phyloP scores from a whole-genome alignment of 1,140 invertebrate species.

The Aphelenchoides besseyi region DNA sequence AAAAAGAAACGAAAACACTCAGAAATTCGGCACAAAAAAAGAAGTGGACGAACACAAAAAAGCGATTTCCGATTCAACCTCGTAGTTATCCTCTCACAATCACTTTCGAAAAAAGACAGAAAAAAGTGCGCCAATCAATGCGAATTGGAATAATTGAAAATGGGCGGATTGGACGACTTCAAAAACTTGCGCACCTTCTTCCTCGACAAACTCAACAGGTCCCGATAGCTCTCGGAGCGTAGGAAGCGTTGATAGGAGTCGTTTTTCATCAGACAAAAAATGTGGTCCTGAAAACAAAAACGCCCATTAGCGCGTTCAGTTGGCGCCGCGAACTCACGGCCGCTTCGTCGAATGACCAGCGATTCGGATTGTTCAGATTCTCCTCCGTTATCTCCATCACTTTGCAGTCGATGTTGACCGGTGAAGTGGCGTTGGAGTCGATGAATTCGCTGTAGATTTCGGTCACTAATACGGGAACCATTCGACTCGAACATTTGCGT shows the following conservation, averaged over 20 bases:
- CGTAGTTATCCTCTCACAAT: no score
- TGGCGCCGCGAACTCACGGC: conserved; percentile 70
- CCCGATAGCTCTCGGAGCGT: conserved; percentile 86
- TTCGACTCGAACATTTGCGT: conserved; percentile 67
- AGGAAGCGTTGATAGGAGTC: conserved; percentile 96
- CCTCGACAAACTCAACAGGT: conserved; percentile 54
- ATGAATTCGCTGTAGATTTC: conserved; percentile 80
- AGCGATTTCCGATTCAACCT: no score
- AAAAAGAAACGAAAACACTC: not conserved
- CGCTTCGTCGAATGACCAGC: conserved; percentile 95
- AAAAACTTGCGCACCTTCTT: conserved; percentile 58
- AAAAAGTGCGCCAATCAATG: not conserved
- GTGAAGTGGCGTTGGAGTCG: conserved; percentile 84
- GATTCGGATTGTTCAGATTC: conserved; percentile 75
- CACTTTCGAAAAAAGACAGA: not conserved
- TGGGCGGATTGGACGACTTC: conserved; percentile 3
- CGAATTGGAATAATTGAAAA: conserved; percentile 11
- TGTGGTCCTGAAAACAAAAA: conserved; percentile 82
- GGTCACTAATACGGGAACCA: conserved; percentile 77
- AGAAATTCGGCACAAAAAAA: not conserved
- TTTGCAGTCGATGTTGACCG: conserved; percentile 91
- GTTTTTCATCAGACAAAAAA: conserved; percentile 98
- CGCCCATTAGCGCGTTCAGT: not conserved
- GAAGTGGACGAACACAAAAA: not conserved
- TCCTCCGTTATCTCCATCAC: conserved; percentile 76